Base-by-base conservation (phyloP, 1,140 invertebrate species). In the Drosophila sulfurigaster region DNA sequence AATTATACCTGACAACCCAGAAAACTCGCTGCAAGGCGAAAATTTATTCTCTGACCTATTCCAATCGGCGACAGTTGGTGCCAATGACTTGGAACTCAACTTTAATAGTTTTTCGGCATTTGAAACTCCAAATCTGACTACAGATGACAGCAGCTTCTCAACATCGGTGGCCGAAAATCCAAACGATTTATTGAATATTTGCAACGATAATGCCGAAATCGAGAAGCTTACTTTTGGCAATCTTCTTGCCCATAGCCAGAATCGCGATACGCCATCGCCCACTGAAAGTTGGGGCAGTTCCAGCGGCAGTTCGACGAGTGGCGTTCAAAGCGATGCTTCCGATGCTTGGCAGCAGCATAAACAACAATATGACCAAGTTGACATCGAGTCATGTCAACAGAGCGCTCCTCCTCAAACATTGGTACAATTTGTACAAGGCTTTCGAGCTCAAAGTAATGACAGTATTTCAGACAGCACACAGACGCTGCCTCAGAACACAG, bases 191-290 rank as follows among this genome's bases (percentile, higher is more conserved):
- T 52, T 85, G 1, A 91, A 70, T 45, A 78, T 80, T 28, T 75
- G 85, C 25, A 79, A 78, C 32, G 72, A 79, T 20, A 77, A 73
- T 20, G 30, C 71, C 4, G 76, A 83, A 65, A 75, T 76, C 13
- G 75, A 82, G n/a, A 75, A 78, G 43, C 15, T 81, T 43, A 68
- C 51, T 20, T 52, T 51, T 25, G 86, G 69, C 2, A 75, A 64
- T 60, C 45, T 73, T 28, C 41, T 67, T 43, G 68, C 71, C 13
- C 65, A 73, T 54, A 74, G 57, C 5, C 60, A 66, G 45, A 49
- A 83, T 43, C 77, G 91, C 1, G 69, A 80, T 65, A 88, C 88
- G 13, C 88, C 91, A 0, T 92, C 91, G n/a, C 88, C 91, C 1
- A 85, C 88, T 7, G 86, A 69, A 7, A 92, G 91, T 54, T 87